Percentiles rank a stretch among this genome's conserved stretches.
Conservation (phyloP, 2,113 vertebrate genomes). For the Triplophysa dalaica region DNA sequence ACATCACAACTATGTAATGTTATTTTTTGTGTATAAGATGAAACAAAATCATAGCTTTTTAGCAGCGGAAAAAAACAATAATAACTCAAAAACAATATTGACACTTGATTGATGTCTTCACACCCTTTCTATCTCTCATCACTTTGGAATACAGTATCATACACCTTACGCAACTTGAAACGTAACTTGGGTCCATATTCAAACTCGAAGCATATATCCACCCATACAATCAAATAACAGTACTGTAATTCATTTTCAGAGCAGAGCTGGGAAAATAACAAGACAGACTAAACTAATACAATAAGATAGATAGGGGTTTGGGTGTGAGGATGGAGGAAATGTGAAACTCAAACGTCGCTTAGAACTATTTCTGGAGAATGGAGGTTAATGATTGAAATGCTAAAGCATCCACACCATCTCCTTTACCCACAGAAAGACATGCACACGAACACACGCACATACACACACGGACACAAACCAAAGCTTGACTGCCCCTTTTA, state of each 20-base stretch:
- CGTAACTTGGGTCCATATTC: conserved; percentile 67
- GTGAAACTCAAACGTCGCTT: conserved; percentile 47
- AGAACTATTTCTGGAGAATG: conserved; percentile 48
- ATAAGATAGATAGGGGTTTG: conserved; percentile 58
- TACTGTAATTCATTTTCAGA: conserved; percentile 63
- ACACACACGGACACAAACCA: conserved; percentile 49
- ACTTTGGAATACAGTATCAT: conserved; percentile 87
- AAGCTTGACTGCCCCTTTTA: conserved; percentile 42
- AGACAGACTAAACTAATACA: conserved; percentile 55
- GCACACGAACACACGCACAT: conserved; percentile 35
- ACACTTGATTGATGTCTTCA: conserved; percentile 84
- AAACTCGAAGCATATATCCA: conserved; percentile 63
- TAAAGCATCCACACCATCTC: conserved; percentile 25
- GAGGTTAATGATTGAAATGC: conserved; percentile 34
- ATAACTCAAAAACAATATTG: conserved; percentile 76
- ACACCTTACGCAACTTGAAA: conserved; percentile 66
- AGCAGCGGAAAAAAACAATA: conserved; percentile 92
- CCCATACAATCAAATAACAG: conserved; percentile 66
- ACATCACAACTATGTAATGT: conserved; percentile 99
- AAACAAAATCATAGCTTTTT: conserved; percentile 97
- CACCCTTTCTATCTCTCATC: conserved; percentile 80
- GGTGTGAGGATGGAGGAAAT: conserved; percentile 59
- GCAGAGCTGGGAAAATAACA: conserved; percentile 64
- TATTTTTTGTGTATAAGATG: conserved; percentile 90
- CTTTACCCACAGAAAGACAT: conserved; percentile 60